Base-by-base conservation (phyloP, 1,140 invertebrate genomes). In the Solenopsis fugax region DNA sequence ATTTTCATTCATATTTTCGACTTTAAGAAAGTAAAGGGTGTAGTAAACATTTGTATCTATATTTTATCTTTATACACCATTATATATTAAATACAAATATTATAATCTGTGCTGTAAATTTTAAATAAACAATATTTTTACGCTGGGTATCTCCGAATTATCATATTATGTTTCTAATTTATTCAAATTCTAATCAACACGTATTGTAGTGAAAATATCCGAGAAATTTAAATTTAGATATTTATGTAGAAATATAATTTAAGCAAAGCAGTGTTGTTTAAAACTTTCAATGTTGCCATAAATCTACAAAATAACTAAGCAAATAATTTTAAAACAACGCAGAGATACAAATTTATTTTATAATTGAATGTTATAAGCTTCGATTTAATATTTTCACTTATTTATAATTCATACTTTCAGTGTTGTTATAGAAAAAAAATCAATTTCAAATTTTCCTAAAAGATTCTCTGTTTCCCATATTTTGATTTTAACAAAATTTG, bases 41-140 rank as follows among this genome's bases (percentile, higher is more conserved):
- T 18, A 48, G 16, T 54, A 7, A 56, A n/a, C 29, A 54, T 56
- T 67, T 16, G 13, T 21, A 24, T 50, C 13, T n/a, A 10, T 48
- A 34, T 16, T 52, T 52, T 34, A 34, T 3, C 7, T 34, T 16
- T 62, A 62, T 34, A 41, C 4, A 41, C 41, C 29, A 41, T 10
- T 58, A 1, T 34, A 62, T 4, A 34, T 54, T 65, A 37, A 50
- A 29, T 4, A 24, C 6, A 58, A 24, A 3, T 18, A 24, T 76
- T 18, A 64, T 75, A 84, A 48, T 54, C 24, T 48, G 78, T 12
- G 50, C 60, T 24, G n/a, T 81, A 82, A 85, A 80, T 77, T 45
- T n/a, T 56, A 21, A 64, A 50, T 48, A 37, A 67, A 37, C 41
- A 21, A 78, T 24, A 37, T 56, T 54, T 54, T 73, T 54, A 56